These are phyloP conservation scores for Tadarida brasiliensis DNA, from an alignment of 2,797 vertebrate genomes.

Conservation along the genomic window DNA sequence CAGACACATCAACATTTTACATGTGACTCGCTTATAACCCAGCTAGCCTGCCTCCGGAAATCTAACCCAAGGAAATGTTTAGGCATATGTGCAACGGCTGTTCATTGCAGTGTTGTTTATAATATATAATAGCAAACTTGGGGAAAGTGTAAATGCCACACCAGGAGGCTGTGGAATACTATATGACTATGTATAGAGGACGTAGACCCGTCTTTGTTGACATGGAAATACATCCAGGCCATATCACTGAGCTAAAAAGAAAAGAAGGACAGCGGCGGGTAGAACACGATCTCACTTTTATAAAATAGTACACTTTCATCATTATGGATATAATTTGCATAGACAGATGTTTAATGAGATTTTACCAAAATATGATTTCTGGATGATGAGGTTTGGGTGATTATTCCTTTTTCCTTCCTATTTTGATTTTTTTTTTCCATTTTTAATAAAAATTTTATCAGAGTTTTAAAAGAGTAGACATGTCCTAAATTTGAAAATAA, in stretches of 20 bases:
- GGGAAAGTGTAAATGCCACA: not conserved
- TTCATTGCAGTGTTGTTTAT: rapidly evolving
- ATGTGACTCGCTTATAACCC: rapidly evolving
- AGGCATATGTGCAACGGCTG: not conserved
- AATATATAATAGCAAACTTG: rapidly evolving
- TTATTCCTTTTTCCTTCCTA: not conserved
- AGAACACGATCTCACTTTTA: rapidly evolving
- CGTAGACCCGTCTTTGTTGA: rapidly evolving
- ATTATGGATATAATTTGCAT: no score
- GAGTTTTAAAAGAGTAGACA: not conserved
- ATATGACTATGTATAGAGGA: rapidly evolving
- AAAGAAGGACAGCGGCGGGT: rapidly evolving
- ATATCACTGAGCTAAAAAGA: rapidly evolving
- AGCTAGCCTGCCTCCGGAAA: not conserved
- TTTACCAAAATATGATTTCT: not conserved
- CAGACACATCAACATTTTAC: not conserved
- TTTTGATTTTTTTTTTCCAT: not conserved
- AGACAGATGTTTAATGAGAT: not conserved
- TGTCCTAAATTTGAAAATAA: not conserved
- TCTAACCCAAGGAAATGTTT: not conserved
- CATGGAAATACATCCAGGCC: not conserved
- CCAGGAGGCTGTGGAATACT: rapidly evolving
- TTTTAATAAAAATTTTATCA: not conserved
- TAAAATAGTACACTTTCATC: not conserved
- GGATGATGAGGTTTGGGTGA: not conserved